Evolutionary conservation across 1,140 invertebrate genomes (phyloP).

Genomic region (Aphaenogaster floridana): DNA sequence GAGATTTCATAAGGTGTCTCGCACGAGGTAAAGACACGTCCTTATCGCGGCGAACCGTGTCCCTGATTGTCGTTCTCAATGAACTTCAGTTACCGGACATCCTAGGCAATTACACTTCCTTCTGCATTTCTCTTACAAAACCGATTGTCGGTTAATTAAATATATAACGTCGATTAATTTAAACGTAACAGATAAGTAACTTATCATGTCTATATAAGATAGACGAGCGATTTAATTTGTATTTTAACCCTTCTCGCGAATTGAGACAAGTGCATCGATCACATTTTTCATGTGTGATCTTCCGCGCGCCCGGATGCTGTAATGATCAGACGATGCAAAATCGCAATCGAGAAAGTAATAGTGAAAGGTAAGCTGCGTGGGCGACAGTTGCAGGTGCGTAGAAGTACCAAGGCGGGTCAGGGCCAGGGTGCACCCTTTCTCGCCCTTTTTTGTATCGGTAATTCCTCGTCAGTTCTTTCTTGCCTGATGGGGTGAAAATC

Average conservation of each 20-base stretch:
- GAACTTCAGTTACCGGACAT: neutral
- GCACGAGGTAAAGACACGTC: slow-evolving; percentile 77
- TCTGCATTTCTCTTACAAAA: neutral
- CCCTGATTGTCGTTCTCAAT: neutral
- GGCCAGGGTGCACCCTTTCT: slow-evolving; percentile 4
- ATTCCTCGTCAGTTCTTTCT: neutral
- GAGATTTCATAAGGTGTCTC: slow-evolving; percentile 82
- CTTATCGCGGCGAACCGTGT: neutral
- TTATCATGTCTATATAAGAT: neutral
- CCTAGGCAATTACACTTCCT: neutral
- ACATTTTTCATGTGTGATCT: neutral
- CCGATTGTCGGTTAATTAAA: neutral
- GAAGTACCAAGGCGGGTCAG: slow-evolving; percentile 66
- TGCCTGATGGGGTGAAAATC: neutral
- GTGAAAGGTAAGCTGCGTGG: slow-evolving; percentile 82
- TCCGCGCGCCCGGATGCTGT: slow-evolving; percentile 30
- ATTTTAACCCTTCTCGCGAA: neutral
- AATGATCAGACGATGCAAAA: slow-evolving; percentile 71
- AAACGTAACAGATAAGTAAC: neutral
- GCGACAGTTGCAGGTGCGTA: slow-evolving; percentile 80
- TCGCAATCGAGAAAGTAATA: slow-evolving; percentile 81
- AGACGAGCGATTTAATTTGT: neutral
- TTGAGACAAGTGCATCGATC: neutral
- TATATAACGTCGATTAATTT: neutral
- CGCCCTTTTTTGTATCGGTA: neutral